Conservation (phyloP, 2,113 vertebrate species). For the Apistogramma diplotaenia region DNA sequence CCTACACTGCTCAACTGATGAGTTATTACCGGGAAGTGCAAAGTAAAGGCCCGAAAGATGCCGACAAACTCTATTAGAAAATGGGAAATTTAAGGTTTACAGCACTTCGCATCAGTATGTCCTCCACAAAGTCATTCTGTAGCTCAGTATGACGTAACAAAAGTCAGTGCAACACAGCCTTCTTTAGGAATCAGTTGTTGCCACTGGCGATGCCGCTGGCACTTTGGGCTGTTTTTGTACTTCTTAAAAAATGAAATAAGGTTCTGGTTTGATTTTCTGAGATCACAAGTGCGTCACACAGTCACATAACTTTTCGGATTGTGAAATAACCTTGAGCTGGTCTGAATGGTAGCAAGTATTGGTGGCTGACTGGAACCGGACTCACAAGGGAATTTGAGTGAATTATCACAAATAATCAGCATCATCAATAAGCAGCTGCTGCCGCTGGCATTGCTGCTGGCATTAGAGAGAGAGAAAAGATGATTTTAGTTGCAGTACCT, state of each 20-base stretch:
- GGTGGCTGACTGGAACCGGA: background rate
- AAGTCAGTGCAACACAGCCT: constrained; percentile 14
- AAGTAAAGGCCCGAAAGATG: constrained; percentile 3
- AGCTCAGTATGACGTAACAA: constrained; percentile 31
- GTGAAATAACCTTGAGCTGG: background rate
- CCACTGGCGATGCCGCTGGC: constrained; percentile 31
- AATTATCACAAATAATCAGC: constrained; percentile 21
- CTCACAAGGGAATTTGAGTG: background rate
- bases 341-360: background rate
- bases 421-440: constrained; percentile 5
- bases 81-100: background rate
- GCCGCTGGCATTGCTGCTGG: constrained; percentile 13
- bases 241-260: background rate
- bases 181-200: constrained; percentile 34
- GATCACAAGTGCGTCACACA: background rate
- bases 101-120: constrained; percentile 18
- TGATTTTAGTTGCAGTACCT: background rate
- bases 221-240: constrained; percentile 20
- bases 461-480: background rate
- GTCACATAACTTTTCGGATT: background rate
- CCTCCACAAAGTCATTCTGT: background rate
- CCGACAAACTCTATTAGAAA: constrained; percentile 11
- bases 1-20: constrained; percentile 38
- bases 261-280: constrained; percentile 13
- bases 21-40: constrained; percentile 9